These are phyloP conservation scores for Platyscapa corneri DNA, from an alignment of 1,140 invertebrate species.

Conservation along the genomic window DNA sequence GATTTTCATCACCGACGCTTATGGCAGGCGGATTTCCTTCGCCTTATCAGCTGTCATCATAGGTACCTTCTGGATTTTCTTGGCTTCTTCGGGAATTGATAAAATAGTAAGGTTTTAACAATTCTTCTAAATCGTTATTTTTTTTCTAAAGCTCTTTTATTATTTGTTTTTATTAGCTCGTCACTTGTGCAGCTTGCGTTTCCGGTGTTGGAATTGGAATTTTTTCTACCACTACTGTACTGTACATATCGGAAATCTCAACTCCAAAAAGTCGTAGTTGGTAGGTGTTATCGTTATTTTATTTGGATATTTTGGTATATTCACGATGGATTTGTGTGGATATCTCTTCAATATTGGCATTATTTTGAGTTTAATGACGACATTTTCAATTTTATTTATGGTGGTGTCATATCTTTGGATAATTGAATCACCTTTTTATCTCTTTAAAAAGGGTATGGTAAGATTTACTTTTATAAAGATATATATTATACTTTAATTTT, in stretches of 20 bases:
- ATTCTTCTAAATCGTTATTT: not conserved
- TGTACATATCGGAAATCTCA: conserved; percentile 55
- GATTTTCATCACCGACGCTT: conserved; percentile 54
- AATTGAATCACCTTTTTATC: conserved; percentile 57
- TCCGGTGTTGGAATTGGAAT: conserved; percentile 53
- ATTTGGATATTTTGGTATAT: conserved; percentile 52
- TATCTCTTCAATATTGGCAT: conserved; percentile 34
- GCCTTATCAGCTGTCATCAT: conserved; percentile 41
- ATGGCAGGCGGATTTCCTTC: conserved; percentile 53
- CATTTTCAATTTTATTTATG: conserved; percentile 43
- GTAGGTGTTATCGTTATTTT: conserved; percentile 44
- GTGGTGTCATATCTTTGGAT: conserved; percentile 48
- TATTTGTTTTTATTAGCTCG: conserved; percentile 31
- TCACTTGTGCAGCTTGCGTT: conserved; percentile 39
- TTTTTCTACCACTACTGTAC: conserved; percentile 51
- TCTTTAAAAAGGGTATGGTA: conserved; percentile 54
- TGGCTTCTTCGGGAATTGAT: conserved; percentile 23
- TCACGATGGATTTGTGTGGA: conserved; percentile 40
- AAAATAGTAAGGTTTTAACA: conserved; percentile 1
- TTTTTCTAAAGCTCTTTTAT: not conserved
- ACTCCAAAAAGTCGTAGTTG: conserved; percentile 36
- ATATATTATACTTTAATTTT: too few relatives aligned
- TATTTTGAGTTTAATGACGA: conserved; percentile 22
- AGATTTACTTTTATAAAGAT: not conserved
- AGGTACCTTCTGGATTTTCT: conserved; percentile 52